phyloP scores from a whole-genome alignment of 2,888 invertebrate species.

The Pachycephus smyrnensis region DNA sequence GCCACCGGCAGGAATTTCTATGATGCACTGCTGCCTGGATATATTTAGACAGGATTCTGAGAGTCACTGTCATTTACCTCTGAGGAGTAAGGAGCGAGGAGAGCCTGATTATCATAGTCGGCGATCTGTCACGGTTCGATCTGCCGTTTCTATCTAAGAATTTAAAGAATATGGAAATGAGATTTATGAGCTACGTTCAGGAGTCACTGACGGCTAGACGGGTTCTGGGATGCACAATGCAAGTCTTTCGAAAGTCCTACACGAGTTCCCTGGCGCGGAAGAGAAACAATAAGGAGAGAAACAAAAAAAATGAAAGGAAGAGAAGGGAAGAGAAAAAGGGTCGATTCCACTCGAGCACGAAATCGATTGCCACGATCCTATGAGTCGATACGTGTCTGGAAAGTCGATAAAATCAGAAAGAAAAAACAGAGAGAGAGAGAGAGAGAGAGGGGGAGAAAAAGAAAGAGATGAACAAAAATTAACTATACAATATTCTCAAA shows the following conservation, averaged over 20 bases:
- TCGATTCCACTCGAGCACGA: background rate
- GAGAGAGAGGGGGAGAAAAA: background rate
- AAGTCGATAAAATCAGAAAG: slow-evolving; percentile 10
- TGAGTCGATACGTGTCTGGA: background rate
- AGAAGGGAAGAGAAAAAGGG: background rate
- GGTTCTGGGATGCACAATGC: background rate
- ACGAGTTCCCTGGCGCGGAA: background rate
- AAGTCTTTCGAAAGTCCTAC: background rate
- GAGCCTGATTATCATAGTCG: slow-evolving; percentile 52
- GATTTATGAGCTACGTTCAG: slow-evolving; percentile 33
- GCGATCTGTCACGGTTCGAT: slow-evolving; percentile 49
- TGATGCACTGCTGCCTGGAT: background rate
- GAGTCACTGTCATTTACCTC: background rate
- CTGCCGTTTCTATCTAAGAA: slow-evolving; percentile 44
- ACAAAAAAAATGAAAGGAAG: background rate
- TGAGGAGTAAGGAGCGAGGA: slow-evolving; percentile 14
- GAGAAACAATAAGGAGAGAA: background rate
- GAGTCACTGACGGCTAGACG: background rate
- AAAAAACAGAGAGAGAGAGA: slow-evolving; percentile 11
- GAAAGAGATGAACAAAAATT: background rate
- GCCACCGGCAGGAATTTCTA: background rate
- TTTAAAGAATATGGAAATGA: slow-evolving; percentile 50
- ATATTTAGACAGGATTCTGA: background rate
- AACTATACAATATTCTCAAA: background rate
- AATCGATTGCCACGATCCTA: background rate